Evolutionary conservation across 2,888 invertebrate species (phyloP), one percentile per base, ranked within the genome.

Genomic region (Ormyrus labotus): DNA sequence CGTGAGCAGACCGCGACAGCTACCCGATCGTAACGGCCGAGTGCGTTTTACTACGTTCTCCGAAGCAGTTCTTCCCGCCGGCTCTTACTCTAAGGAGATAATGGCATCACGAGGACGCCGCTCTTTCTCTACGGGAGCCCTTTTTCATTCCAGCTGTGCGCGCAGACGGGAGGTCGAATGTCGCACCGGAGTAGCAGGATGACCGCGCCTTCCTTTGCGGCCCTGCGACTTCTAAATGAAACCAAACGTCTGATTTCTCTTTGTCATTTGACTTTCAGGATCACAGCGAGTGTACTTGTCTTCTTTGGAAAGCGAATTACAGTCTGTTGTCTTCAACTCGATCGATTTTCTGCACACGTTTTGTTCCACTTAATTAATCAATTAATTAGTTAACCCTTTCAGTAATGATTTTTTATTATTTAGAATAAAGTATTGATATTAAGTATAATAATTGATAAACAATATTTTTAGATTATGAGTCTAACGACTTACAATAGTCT

Each of bases 31-130:
- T 61, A 55, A 74, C 58, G 74, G 47, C 6, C 60, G 47, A 74
- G 58, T 60, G 67, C 57, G 74, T 67, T 58, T 74, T 74, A 74
- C 58, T 74, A 13, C 51, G 45, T 19, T 7, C 53, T 8, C 34
- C 34, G 34, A 34, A 34, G 34, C 34, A 34, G 34, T 34, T 34
- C 34, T 34, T 34, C 34, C 34, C 57, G 13, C 58, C 47, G n/a
- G 48, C 57, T 47, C 13, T 34, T 2, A 51, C 51, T 60, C 67
- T 58, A 65, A 73, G 65, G 64, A 57, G 55, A 64, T 65, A 57
- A 60, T 67, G n/a, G 58, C 51, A 34, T 34, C 34, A 34, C 48
- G 34, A 5, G 47, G 34, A 34, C 47, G 53, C 68, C 13, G 8
- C 34, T 8, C 10, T 9, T 45, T 68, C 45, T 10, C 11, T 53